Evolutionary conservation across 2,797 vertebrate genomes (phyloP).

Genomic region (Channallabes apus): DNA sequence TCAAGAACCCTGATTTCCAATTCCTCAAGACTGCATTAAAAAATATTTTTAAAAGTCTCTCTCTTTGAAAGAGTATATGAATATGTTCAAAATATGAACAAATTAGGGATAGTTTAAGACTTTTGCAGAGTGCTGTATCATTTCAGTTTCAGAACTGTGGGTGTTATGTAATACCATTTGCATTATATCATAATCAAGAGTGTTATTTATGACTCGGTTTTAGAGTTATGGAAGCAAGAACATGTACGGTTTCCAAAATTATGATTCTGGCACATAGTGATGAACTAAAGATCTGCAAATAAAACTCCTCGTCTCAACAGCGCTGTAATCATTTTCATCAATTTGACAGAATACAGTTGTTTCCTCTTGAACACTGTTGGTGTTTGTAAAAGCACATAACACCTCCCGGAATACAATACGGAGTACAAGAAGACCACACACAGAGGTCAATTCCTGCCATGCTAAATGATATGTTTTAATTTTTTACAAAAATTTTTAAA

Average conservation of each 20-base stretch:
- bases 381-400: neutral
- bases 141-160: neutral
- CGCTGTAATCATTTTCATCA: neutral
- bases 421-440: neutral
- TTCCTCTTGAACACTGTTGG: neutral
- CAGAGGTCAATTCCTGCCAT: too few relatives aligned
- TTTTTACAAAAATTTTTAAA: neutral
- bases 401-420: neutral
- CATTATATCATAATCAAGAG: neutral
- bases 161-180: neutral
- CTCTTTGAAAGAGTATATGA: too few relatives aligned
- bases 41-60: too few relatives aligned
- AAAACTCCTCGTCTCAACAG: neutral
- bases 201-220: neutral
- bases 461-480: neutral
- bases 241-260: slow-evolving; percentile 11
- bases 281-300: neutral
- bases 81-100: too few relatives aligned
- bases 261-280: neutral
- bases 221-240: neutral
- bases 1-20: too few relatives aligned
- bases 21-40: too few relatives aligned
- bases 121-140: neutral
- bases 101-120: too few relatives aligned
- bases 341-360: neutral